Evolutionary conservation across 2,888 invertebrate genomes (phyloP), one percentile per base, ranked within the genome.

Genomic region (Nemoura dubitans): DNA sequence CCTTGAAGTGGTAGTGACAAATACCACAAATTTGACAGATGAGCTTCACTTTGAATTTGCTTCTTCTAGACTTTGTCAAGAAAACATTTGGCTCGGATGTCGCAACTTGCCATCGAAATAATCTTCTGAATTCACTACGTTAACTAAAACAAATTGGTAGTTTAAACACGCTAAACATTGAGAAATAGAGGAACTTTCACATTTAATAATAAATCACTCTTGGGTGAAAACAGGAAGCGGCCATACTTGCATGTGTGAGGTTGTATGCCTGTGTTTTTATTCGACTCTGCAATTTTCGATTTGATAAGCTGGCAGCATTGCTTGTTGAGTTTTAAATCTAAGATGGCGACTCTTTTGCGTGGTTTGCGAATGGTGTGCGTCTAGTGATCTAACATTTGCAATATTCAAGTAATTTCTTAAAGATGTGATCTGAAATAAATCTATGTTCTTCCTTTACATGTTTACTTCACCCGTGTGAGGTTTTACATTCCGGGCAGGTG

Each of bases 181-280:
- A 36, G 36, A 36, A 36, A 36, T 36, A 10, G 21, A 59, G 59
- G 59, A 59, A 59, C 59, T 59, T 59, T 59, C 59, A 59, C 59
- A 59, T 59, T 59, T 59, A 59, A 59, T 59, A 59, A 59, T 59
- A 59, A 59, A 59, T 59, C 59, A 59, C 59, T 21, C 59, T 59
- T 29, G n/a, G 27, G 81, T 30, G 81, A 81, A 81, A 80, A 80
- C 80, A 26, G 80, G 80, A 80, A 81, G 81, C 81, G 28, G 81
- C 81, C 81, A 81, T 81, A 29, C 28, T 81, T 81, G 27, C 28
- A 81, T 81, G 28, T 81, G 59, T 59, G 16, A 59, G 59, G 3
- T 59, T 59, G 59, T 14, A 59, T 14, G 59, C 14, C 59, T 59
- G 59, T 7, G 2, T 7, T 3, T 16, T 59, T 59, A 59, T 16